Evolutionary conservation across 92 coral and sea anemone genomes (phyloP), one percentile per base, ranked within the genome.

Genomic region (Zoanthus sociatus): DNA sequence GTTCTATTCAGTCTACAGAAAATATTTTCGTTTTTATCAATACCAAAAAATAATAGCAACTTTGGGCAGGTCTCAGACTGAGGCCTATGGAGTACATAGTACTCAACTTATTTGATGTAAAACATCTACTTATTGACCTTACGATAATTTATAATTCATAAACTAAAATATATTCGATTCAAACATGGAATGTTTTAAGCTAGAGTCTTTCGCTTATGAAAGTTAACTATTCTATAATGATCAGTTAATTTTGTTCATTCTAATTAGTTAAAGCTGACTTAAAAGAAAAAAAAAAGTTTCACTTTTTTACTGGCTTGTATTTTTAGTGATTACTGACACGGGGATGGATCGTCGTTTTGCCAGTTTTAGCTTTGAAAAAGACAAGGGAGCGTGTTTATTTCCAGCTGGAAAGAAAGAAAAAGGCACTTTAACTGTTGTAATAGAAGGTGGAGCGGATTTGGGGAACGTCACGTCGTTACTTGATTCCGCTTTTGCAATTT

Each of bases 21-120:
- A 37, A 37, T 37, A 37, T 4, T 37, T 37, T 37, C 42, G 42
- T 37, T 37, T 26, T 37, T 37, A 4, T 1, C 42, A 37, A 37
- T 37, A 37, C 42, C 42, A 37, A 37, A 37, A 37, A 37, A 37
- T 37, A 37, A 37, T 37, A 37, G 42, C 42, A 37, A 37, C 42
- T 37, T 37, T 37, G 42, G 3, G 42, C 42, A 0, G 42, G 42
- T 37, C 4, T 4, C 42, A 37, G 42, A 37, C 42, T 37, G 26
- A 37, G 42, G 42, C 42, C 42, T 11, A 48, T 5, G 3, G 42
- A 78, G 83, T 81, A 81, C 85, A 81, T 48, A 9, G 85, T 66
- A 81, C 85, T 81, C 85, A 18, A 81, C 85, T 64, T 67, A 69
- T 81, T 21, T 81, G 85, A 81, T 81, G 85, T 81, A 67, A 50